A percentile compares a stretch with the other conserved stretches of the same genome.
Conservation (phyloP, 2,797 vertebrate species). For the Scleropages formosus region DNA sequence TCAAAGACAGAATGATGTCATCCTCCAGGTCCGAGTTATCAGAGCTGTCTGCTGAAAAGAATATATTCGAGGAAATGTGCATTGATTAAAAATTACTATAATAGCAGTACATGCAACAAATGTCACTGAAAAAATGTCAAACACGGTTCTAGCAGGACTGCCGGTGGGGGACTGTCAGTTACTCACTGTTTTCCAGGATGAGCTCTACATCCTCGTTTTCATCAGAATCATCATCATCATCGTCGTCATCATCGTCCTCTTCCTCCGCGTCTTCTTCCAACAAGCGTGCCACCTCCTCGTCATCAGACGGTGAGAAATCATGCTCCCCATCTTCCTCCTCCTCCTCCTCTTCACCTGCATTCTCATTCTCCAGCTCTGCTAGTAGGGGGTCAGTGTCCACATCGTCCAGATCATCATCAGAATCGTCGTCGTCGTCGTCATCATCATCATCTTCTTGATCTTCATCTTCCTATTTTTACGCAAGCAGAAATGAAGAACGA, state of each 20-base stretch:
- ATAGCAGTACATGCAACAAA: constrained; percentile 13
- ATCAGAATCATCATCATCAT: constrained; percentile 70
- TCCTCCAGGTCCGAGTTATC: constrained; percentile 97
- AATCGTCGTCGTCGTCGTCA: constrained; percentile 86
- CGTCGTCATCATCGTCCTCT: constrained; percentile 88
- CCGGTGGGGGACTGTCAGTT: background rate
- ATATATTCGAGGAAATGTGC: constrained; percentile 11
- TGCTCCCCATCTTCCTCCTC: constrained; percentile 69
- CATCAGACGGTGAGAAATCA: constrained; percentile 86
- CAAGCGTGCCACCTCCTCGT: constrained; percentile 87
- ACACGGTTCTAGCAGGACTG: background rate
- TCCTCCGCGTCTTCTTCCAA: constrained; percentile 85
- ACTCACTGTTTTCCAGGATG: constrained; percentile 90
- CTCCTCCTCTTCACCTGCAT: constrained; percentile 69
- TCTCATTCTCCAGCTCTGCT: constrained; percentile 87
- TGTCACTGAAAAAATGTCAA: background rate
- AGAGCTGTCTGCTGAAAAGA: constrained; percentile 83
- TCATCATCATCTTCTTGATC: constrained; percentile 88
- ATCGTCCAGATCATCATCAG: constrained; percentile 82
- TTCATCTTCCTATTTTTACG: constrained; percentile 78
- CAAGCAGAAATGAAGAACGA: background rate
- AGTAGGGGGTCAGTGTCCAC: constrained; percentile 89
- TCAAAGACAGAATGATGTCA: constrained; percentile 94
- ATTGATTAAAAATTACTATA: background rate
- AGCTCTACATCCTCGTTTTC: constrained; percentile 80